Evolutionary conservation across 2,113 vertebrate genomes (phyloP), one percentile per base, ranked within the genome.

Genomic region (Puffinus mauretanicus): DNA sequence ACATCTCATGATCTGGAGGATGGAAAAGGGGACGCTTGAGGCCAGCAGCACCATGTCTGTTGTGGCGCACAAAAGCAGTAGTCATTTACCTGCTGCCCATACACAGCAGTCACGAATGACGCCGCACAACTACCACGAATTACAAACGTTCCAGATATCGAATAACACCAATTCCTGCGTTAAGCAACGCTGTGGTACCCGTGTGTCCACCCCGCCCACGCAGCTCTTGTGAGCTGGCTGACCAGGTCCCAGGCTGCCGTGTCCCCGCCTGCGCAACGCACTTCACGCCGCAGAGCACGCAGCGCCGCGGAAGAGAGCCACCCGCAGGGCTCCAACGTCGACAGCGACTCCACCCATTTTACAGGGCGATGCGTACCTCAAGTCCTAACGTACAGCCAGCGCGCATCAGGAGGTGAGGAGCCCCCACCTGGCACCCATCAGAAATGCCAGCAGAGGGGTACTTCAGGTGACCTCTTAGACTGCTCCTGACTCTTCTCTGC

Each of bases 181-280:
- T 4, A 24, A 29, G 49, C 24, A 6, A 29, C 2, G 55, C 54
- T 25, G 19, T 1, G 44, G 49, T 22, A 34, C 46, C 65, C 7
- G 5, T 2, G 7, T 2, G 22, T 32, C 27, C 21, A 15, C 46
- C 10, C 47, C 19, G 29, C 38, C 30, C 38, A 44, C 13, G 1
- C 10, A 10, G 47, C 13, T 1, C 5, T 15, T 16, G 2, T 11
- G 1, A 55, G 40, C 42, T 22, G 36, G 16, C 58, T 25, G 27
- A 29, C 11, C 29, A 12, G 42, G 15, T 20, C 38, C 32, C 54
- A 4, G 6, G 20, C 54, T 16, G 73, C 19, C 29, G 11, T 4
- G 2, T 14, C 34, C 24, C 46, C 42, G 8, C 32, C 10, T 6
- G 52, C 1, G 2, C 34, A 9, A 18, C 0, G 6, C 10, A 0